These are phyloP conservation scores for Bradypus variegatus DNA, from an alignment of 2,797 vertebrate genomes.

Conservation along the genomic window DNA sequence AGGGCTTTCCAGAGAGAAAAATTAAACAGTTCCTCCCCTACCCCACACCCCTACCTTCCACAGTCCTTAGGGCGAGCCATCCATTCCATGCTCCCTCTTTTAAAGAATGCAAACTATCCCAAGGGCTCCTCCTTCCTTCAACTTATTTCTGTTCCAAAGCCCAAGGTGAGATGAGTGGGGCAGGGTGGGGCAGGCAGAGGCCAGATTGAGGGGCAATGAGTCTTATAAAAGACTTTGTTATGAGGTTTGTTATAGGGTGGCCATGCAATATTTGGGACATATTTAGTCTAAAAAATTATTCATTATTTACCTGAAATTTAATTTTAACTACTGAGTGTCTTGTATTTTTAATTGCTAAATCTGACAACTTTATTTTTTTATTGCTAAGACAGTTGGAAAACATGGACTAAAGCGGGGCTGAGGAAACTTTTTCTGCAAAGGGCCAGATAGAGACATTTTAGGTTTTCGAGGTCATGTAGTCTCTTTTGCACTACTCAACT, in stretches of 20 bases:
- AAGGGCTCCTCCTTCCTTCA: neutral
- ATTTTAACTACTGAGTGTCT: neutral
- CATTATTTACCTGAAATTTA: neutral
- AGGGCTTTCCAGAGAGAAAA: neutral
- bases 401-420: neutral
- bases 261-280: neutral
- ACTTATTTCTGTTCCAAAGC: neutral
- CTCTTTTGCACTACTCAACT: neutral
- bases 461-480: neutral
- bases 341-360: constrained; percentile 21
- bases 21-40: neutral
- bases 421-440: neutral
- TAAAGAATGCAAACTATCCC: neutral
- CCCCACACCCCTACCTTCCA: neutral
- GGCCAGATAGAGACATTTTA: neutral
- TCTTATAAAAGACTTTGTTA: neutral
- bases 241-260: neutral
- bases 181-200: neutral
- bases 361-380: neutral
- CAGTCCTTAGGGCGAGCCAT: neutral
- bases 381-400: neutral
- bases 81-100: neutral
- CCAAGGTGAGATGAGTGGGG: neutral
- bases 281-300: neutral
- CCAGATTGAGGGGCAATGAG: neutral